Evolutionary conservation across 2,797 vertebrate species (phyloP).

Genomic region (Neoniphon sammara): DNA sequence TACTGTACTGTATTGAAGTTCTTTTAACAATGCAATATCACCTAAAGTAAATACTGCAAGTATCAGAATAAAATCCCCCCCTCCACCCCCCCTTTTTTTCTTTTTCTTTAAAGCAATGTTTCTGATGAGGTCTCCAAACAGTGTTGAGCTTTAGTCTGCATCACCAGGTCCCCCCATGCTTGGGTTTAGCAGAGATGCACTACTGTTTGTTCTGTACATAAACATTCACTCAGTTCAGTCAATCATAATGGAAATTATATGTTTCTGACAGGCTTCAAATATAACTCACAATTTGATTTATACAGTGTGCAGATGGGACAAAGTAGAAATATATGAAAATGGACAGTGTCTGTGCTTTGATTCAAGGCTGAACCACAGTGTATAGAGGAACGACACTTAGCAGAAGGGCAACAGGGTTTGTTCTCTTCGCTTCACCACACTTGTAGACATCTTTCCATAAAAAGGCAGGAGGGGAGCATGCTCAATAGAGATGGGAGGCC

Average conservation of each 20-base stretch:
- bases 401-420: conserved; percentile 41
- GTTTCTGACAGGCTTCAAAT: conserved; percentile 54
- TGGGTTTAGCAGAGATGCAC: conserved; percentile 65
- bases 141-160: conserved; percentile 55
- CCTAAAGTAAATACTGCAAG: conserved; percentile 52
- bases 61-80: conserved; percentile 32
- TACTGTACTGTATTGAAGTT: conserved; percentile 46
- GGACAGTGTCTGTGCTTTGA: conserved; percentile 65
- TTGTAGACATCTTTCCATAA: conserved; percentile 38
- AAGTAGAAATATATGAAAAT: conserved; percentile 55
- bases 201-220: conserved; percentile 65
- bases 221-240: conserved; percentile 75
- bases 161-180: conserved; percentile 73
- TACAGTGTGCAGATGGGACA: conserved; percentile 49
- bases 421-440: conserved; percentile 29
- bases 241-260: conserved; percentile 51
- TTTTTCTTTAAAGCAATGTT: conserved; percentile 38
- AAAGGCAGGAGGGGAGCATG: conserved; percentile 50
- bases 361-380: conserved; percentile 60
- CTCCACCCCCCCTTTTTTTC: neutral
- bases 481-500: conserved; percentile 18
- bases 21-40: conserved; percentile 46
- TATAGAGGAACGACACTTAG: conserved; percentile 53
- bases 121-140: conserved; percentile 61
- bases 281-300: conserved; percentile 21